Evolutionary conservation across 2,888 invertebrate species (phyloP).

Genomic region (Trachelus iudaicus): DNA sequence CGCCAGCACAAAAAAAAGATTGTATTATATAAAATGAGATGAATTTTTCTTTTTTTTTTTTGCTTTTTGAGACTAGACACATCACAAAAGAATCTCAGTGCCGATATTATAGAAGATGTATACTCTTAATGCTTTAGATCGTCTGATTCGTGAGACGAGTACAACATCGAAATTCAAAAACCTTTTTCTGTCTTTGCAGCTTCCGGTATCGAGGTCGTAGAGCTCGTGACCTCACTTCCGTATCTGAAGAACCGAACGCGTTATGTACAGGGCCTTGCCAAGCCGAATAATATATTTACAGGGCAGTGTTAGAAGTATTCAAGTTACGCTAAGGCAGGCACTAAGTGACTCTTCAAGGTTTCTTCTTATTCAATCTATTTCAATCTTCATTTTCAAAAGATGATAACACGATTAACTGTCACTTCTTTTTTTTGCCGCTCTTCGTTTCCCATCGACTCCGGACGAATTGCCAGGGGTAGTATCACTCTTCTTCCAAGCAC

Average conservation of each 20-base stretch:
- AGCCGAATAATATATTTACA: slow-evolving; percentile 42
- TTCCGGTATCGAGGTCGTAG: slow-evolving; percentile 3
- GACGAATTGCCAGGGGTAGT: neutral
- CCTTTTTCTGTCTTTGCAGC: slow-evolving; percentile 4
- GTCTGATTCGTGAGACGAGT: neutral
- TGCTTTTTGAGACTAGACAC: slow-evolving; percentile 48
- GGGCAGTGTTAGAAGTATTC: slow-evolving; percentile 55
- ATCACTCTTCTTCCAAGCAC: neutral
- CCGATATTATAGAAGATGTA: slow-evolving; percentile 6
- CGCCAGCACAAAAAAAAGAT: slow-evolving; percentile 54
- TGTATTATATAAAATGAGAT: slow-evolving; percentile 39
- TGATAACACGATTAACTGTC: slow-evolving; percentile 3
- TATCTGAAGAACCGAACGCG: neutral
- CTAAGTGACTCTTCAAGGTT: slow-evolving; percentile 38
- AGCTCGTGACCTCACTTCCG: neutral
- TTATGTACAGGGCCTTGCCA: slow-evolving; percentile 24
- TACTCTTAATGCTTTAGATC: neutral
- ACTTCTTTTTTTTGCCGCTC: neutral
- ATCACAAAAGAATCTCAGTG: slow-evolving; percentile 25
- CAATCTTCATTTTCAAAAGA: slow-evolving; percentile 2
- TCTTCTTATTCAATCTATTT: slow-evolving; percentile 9
- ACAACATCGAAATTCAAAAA: slow-evolving; percentile 5
- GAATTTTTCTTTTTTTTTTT: slow-evolving; percentile 16
- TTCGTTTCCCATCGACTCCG: neutral
- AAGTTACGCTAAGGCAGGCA: slow-evolving; percentile 49